Percentiles rank a stretch among this genome's conserved stretches.
Conservation (phyloP, 2,888 invertebrate genomes). For the Hypercompe scribonia region DNA sequence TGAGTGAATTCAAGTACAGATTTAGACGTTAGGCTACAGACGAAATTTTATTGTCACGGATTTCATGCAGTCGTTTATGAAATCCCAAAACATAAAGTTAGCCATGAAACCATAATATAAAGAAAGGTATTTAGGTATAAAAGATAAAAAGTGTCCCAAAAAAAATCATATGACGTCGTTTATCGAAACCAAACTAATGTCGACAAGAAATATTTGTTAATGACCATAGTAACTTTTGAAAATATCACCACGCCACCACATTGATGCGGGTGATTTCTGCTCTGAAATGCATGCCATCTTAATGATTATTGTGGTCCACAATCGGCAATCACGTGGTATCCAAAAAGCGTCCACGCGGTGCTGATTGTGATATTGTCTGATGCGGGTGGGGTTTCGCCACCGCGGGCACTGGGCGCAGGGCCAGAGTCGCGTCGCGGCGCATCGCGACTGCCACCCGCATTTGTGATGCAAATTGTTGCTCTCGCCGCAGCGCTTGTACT, state of each 20-base stretch:
- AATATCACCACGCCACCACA: neutral
- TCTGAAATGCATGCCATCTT: conserved; percentile 59
- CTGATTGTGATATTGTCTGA: conserved; percentile 86
- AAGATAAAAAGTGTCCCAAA: neutral
- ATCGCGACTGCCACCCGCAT: conserved; percentile 75
- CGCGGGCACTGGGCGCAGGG: conserved; percentile 59
- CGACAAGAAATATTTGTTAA: neutral
- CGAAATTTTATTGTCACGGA: conserved; percentile 6
- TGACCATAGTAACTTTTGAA: neutral
- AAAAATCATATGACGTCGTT: neutral
- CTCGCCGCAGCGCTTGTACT: conserved; percentile 71
- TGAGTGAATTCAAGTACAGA: conserved; percentile 54
- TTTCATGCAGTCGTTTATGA: neutral
- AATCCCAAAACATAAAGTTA: neutral
- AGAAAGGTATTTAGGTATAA: neutral
- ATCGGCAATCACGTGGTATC: conserved; percentile 82
- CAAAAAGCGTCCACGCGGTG: conserved; percentile 85
- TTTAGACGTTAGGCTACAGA: conserved; percentile 49
- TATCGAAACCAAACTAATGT: neutral
- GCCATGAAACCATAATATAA: neutral
- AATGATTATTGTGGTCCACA: conserved; percentile 75
- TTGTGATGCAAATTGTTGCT: conserved; percentile 80
- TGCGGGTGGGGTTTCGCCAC: conserved; percentile 58
- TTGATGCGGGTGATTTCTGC: conserved; percentile 22
- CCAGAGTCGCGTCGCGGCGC: conserved; percentile 61